Percentiles rank a stretch among this genome's conserved stretches.
phyloP scores from a whole-genome alignment of 2,797 vertebrate genomes.

The Pteronotus mesoamericanus region DNA sequence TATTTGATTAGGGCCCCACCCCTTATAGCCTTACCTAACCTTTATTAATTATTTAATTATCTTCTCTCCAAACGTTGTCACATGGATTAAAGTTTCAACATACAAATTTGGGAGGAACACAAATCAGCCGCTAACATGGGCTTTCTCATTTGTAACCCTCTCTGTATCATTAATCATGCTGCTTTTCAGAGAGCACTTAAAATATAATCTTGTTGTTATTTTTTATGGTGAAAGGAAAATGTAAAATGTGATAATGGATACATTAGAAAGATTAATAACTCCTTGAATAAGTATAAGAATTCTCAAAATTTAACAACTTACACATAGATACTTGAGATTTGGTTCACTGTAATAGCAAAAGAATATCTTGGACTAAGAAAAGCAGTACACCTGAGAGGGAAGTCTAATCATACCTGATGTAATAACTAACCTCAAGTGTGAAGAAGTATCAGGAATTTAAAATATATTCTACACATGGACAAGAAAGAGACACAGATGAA shows the following conservation, averaged over 20 bases:
- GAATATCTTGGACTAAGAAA: background rate
- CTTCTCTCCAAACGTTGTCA: background rate
- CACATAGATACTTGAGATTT: background rate
- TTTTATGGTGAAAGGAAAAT: background rate
- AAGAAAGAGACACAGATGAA: background rate
- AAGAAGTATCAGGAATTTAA: background rate
- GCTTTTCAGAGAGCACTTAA: background rate
- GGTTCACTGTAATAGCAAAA: background rate
- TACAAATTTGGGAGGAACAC: background rate
- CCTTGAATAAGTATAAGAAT: background rate
- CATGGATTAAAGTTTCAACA: background rate
- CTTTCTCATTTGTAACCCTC: background rate
- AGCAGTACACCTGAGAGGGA: background rate
- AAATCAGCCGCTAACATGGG: background rate
- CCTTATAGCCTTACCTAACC: background rate
- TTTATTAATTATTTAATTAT: background rate
- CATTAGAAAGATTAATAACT: background rate
- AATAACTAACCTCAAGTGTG: background rate
- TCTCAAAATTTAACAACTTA: background rate
- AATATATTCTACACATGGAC: background rate
- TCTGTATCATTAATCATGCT: background rate
- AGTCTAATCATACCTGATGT: background rate
- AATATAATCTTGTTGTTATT: background rate
- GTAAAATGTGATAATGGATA: background rate
- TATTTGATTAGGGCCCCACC: background rate